These are phyloP conservation scores for Todiramphus saurophagus DNA, from an alignment of 2,113 vertebrate species.

Conservation along the genomic window DNA sequence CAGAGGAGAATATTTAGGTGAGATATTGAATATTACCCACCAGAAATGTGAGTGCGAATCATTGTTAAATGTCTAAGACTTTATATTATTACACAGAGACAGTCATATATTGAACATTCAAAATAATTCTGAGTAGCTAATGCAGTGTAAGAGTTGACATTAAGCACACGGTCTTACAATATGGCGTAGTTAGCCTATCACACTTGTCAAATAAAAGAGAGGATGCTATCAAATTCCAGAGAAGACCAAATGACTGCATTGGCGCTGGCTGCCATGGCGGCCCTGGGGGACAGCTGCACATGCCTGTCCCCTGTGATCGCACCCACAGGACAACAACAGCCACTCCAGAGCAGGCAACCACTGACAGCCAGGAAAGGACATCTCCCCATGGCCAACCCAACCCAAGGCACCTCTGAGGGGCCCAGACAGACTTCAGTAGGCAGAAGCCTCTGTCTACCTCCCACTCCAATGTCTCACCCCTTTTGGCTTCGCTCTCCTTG, in stretches of 20 bases:
- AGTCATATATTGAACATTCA: not conserved
- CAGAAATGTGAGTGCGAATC: not conserved
- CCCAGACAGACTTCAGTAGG: not conserved
- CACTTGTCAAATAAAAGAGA: not conserved
- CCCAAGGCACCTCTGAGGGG: not conserved
- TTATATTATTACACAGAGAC: not conserved
- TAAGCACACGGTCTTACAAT: not conserved
- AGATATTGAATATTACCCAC: slow-evolving; percentile 10
- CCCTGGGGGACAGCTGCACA: not conserved
- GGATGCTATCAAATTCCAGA: accelerated
- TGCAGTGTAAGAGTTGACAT: not conserved
- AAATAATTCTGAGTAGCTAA: not conserved
- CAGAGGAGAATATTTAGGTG: not conserved
- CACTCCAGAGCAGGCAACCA: accelerated
- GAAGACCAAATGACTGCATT: not conserved
- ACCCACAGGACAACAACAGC: not conserved
- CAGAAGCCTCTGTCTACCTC: not conserved
- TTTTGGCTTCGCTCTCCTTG: accelerated
- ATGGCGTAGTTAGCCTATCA: not conserved
- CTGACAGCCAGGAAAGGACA: not conserved
- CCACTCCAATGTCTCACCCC: not conserved
- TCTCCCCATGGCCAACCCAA: not conserved
- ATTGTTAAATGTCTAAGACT: slow-evolving; percentile 7
- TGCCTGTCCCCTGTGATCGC: not conserved
- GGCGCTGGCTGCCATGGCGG: not conserved